Evolutionary conservation across 2,113 vertebrate genomes (phyloP).

Genomic region (Osmerus eperlanus): DNA sequence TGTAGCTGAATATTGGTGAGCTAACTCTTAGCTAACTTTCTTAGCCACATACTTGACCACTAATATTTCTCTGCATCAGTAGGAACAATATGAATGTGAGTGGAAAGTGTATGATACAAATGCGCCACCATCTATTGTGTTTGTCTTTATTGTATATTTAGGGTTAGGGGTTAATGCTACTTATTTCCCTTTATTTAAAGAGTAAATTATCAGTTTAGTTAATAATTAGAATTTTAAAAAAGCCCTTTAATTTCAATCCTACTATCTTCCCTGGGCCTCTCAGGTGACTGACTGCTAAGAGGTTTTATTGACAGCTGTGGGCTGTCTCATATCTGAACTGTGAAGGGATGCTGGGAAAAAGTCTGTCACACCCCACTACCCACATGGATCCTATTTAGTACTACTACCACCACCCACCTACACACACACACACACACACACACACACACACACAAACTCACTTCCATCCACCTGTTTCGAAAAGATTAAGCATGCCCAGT

Average conservation of each 20-base stretch:
- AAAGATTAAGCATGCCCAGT: slow-evolving; percentile 8
- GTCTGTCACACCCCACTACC: slow-evolving; percentile 28
- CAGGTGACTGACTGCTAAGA: slow-evolving; percentile 53
- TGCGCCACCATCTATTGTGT: no score
- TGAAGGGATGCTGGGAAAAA: slow-evolving; percentile 27
- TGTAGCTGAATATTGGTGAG: background rate
- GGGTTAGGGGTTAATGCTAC: no score
- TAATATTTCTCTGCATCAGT: background rate
- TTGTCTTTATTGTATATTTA: no score
- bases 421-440: background rate
- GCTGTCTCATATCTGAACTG: slow-evolving; percentile 30
- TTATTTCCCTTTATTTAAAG: no score
- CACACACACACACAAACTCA: background rate
- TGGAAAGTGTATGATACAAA: background rate
- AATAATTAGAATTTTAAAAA: no score
- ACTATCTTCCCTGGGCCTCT: no score
- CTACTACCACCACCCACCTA: background rate
- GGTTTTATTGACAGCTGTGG: slow-evolving; percentile 32
- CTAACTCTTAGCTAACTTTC: background rate
- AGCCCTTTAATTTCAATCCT: no score
- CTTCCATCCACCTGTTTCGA: background rate
- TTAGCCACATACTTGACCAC: no score
- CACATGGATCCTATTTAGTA: background rate
- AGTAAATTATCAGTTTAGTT: no score
- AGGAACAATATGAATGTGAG: background rate